Evolutionary conservation across 2,888 invertebrate species (phyloP).

Genomic region (Pollenia labialis): DNA sequence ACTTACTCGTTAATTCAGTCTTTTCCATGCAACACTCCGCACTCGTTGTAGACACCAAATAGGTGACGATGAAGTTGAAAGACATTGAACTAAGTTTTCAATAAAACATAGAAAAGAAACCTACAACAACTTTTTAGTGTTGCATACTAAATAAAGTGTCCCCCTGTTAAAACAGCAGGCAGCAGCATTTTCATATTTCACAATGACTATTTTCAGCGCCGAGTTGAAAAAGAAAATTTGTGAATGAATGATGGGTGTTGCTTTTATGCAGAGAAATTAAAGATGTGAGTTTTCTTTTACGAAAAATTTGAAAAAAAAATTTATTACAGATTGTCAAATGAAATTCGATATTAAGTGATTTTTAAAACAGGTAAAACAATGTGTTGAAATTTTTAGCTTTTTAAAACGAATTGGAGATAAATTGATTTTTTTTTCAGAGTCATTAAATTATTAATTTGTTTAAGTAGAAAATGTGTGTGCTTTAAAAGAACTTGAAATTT

Average conservation of each 20-base stretch:
- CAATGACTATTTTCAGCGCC: background rate
- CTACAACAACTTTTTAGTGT: slow-evolving; percentile 12
- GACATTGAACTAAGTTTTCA: slow-evolving; percentile 53
- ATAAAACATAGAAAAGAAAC: slow-evolving; percentile 19
- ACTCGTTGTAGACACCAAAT: slow-evolving; percentile 26
- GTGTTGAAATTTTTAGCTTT: no score
- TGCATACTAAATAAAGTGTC: slow-evolving; percentile 44
- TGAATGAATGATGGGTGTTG: slow-evolving; percentile 15
- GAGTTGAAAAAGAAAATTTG: background rate
- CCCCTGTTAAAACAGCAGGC: slow-evolving; percentile 21
- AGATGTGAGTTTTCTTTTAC: background rate
- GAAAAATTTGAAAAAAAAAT: background rate
- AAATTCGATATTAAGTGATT: slow-evolving; percentile 18
- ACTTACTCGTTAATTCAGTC: slow-evolving; percentile 39
- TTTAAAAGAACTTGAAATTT: no score
- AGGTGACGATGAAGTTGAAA: slow-evolving; percentile 67
- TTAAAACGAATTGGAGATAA: no score
- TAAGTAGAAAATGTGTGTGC: no score
- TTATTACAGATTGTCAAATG: background rate
- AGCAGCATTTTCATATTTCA: slow-evolving; percentile 5
- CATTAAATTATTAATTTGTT: no score
- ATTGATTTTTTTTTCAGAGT: no score
- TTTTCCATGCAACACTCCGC: background rate
- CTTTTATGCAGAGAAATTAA: background rate
- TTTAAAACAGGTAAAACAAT: background rate